These are phyloP conservation scores for Galbula dea DNA, from an alignment of 2,113 vertebrate species.

Conservation along the genomic window DNA sequence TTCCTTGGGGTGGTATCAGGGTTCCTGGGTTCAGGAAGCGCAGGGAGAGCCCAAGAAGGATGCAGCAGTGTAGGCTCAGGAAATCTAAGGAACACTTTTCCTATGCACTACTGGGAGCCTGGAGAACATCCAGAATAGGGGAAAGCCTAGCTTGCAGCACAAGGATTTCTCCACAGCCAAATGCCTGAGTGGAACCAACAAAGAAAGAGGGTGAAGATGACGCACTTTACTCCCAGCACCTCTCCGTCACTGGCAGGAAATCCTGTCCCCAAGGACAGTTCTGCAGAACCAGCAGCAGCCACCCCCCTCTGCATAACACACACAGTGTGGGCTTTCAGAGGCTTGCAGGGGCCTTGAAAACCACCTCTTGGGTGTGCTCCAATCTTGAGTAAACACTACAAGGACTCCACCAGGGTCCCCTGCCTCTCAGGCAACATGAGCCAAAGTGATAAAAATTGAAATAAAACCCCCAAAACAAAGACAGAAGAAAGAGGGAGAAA, in stretches of 20 bases:
- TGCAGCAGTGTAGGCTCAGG: background rate
- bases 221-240: background rate
- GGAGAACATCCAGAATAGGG: background rate
- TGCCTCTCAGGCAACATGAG: background rate
- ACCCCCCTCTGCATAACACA: too few relatives aligned
- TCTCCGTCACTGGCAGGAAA: background rate
- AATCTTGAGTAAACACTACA: background rate
- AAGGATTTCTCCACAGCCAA: fast-evolving
- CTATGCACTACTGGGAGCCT: background rate
- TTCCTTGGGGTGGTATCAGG: background rate
- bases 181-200: background rate
- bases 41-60: background rate
- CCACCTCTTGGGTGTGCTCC: conserved; percentile 3
- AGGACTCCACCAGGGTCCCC: background rate
- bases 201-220: background rate
- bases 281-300: too few relatives aligned
- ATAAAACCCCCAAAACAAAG: background rate
- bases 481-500: background rate
- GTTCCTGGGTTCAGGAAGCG: background rate
- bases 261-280: background rate
- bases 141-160: background rate
- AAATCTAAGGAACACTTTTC: background rate
- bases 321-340: background rate
- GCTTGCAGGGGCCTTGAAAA: background rate
- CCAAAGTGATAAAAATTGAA: conserved; percentile 33